These are phyloP conservation scores for Elachura formosa DNA, from an alignment of 2,113 vertebrate species.

Conservation along the genomic window DNA sequence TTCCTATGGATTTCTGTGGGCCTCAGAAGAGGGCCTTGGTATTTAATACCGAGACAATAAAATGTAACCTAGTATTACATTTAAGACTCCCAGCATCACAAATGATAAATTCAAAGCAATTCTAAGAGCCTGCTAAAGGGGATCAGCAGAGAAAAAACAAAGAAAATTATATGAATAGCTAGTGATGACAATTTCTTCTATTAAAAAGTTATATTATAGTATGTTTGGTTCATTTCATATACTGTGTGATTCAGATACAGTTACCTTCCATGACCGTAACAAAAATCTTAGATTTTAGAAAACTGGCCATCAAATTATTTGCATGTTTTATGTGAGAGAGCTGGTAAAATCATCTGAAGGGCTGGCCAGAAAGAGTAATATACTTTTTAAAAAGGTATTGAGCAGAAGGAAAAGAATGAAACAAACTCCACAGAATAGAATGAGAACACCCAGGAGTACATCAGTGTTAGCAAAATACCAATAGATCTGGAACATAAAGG, in stretches of 20 bases:
- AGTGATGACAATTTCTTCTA: neutral
- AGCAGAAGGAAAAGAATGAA: neutral
- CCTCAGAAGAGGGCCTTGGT: neutral
- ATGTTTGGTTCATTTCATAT: neutral
- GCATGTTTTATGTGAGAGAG: neutral
- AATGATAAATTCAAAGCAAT: neutral
- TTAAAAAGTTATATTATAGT: neutral
- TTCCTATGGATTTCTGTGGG: neutral
- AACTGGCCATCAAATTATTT: neutral
- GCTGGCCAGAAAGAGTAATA: neutral
- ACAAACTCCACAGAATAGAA: neutral
- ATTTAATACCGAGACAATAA: neutral
- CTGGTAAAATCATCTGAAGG: neutral
- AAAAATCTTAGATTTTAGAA: neutral
- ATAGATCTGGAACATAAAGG: neutral
- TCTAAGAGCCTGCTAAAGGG: neutral
- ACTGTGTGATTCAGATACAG: neutral
- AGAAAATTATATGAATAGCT: neutral
- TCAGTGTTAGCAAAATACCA: neutral
- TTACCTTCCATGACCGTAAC: neutral
- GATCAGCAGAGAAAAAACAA: neutral
- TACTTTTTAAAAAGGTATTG: neutral
- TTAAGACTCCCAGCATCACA: neutral
- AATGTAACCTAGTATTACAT: neutral
- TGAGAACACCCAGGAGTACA: accelerated